These are phyloP conservation scores for Dolichotis patagonum DNA, from an alignment of 2,113 vertebrate genomes.

Conservation along the genomic window DNA sequence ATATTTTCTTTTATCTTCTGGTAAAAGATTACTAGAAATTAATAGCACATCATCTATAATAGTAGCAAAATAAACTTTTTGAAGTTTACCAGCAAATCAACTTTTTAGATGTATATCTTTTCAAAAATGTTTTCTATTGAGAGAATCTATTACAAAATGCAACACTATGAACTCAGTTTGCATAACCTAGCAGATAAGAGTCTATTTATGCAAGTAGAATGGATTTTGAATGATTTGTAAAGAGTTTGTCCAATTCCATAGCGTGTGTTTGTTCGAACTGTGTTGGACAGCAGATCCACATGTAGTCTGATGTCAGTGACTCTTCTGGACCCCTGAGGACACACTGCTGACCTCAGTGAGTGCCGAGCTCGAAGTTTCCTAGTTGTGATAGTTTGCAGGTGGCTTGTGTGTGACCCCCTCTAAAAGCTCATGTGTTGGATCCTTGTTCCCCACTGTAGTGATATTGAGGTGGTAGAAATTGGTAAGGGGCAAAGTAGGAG, in stretches of 20 bases:
- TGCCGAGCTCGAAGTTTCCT: background rate
- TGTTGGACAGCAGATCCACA: background rate
- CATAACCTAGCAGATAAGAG: background rate
- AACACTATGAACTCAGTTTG: background rate
- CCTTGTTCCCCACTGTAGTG: background rate
- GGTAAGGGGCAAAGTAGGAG: background rate
- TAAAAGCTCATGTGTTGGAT: background rate
- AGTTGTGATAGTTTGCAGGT: too few relatives aligned
- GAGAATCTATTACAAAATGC: background rate
- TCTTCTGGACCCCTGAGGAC: background rate
- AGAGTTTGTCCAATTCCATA: background rate
- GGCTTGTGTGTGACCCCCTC: background rate
- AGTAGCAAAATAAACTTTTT: background rate
- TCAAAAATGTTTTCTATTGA: constrained; percentile 2
- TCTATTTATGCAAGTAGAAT: constrained; percentile 17
- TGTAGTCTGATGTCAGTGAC: background rate
- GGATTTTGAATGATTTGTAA: background rate
- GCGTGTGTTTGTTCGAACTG: background rate
- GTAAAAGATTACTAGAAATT: background rate
- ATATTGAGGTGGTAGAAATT: background rate
- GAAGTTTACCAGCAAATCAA: background rate
- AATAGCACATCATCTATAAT: background rate
- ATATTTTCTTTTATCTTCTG: background rate
- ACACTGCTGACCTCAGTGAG: background rate
- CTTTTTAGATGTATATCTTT: background rate